Base-by-base conservation (phyloP, 1,140 invertebrate genomes). In the Littorina saxatilis region DNA sequence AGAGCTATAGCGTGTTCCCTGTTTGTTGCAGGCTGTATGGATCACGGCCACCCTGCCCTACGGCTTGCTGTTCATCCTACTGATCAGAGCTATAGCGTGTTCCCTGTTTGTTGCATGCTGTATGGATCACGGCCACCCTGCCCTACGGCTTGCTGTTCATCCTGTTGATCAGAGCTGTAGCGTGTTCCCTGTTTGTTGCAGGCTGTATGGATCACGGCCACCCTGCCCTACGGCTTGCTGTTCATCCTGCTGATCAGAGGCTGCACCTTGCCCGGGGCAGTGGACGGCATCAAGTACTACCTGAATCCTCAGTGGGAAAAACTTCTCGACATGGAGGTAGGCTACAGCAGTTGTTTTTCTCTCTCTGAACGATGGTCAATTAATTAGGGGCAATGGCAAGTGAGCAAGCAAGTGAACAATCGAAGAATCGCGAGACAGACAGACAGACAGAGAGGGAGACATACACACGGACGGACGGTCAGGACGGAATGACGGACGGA, bases 201-300 rank as follows among this genome's bases (percentile, higher is more conserved):
- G 96, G 97, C 97, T 9, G 98, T 99, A 17, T 99, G 98, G 96
- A 95, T 99, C 61, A 99, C 98, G 9, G 98, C 98, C 0, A 93
- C 98, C 32, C 96, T 97, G 40, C 98, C 98, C 0, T 99, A 99
- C 88, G 94, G 96, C 2, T 96, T 99, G 32, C 94, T 99, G 4
- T 94, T 98, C 80, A 97, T 99, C 74, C 93, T 99, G n/a, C 92
- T 99, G 23, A 94, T 96, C 0, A 94, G 97, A 72, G 98, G 98
- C 0, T 95, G 98, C 0, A 97, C 97, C 0, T 92, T 99, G 32
- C 96, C 97, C 0, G 98, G 98, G 0, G 97, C 98, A 13, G 32
- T 68, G 63, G 85, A 86, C 5, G 91, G 91, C 7, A 98, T 99
- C 84, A 94, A 95, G 61, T 99, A 98, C 91, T 99, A 99, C 91